phyloP scores from a whole-genome alignment of 2,888 invertebrate genomes.

The Cheilosia vernalis region DNA sequence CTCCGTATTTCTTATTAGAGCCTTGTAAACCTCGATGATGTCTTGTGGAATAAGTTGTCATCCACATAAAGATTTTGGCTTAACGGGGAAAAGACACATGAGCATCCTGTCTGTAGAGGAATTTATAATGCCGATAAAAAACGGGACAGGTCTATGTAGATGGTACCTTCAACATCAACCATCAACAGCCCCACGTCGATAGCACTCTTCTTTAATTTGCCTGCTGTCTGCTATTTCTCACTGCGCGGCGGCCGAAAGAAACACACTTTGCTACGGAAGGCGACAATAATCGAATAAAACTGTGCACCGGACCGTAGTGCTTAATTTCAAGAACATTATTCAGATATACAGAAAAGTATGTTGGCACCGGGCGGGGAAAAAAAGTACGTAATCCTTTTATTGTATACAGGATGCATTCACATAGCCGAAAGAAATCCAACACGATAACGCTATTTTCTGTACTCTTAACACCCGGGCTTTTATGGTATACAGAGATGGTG shows the following conservation, averaged over 20 bases:
- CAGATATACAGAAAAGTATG: background rate
- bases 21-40: no score
- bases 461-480: constrained; percentile 50
- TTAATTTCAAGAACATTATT: constrained; percentile 36
- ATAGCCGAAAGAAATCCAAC: constrained; percentile 51
- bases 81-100: no score
- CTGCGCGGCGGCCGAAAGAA: background rate
- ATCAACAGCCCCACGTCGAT: no score
- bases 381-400: constrained; percentile 44
- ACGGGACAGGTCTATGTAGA: no score
- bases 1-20: no score
- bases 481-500: constrained; percentile 14
- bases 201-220: background rate
- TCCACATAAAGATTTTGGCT: no score
- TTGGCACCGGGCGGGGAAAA: background rate
- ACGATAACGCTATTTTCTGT: constrained; percentile 63
- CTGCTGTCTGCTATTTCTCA: background rate
- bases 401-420: constrained; percentile 32
- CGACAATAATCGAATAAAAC: constrained; percentile 30
- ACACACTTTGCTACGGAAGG: constrained; percentile 20
- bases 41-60: no score
- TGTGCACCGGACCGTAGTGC: constrained; percentile 22
- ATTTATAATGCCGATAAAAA: no score
- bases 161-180: no score
- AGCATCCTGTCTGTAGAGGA: no score